Percentiles rank a stretch among this genome's conserved stretches.
Conservation (phyloP, 1,140 invertebrate species). For the Trichomalopsis sarcophagae region DNA sequence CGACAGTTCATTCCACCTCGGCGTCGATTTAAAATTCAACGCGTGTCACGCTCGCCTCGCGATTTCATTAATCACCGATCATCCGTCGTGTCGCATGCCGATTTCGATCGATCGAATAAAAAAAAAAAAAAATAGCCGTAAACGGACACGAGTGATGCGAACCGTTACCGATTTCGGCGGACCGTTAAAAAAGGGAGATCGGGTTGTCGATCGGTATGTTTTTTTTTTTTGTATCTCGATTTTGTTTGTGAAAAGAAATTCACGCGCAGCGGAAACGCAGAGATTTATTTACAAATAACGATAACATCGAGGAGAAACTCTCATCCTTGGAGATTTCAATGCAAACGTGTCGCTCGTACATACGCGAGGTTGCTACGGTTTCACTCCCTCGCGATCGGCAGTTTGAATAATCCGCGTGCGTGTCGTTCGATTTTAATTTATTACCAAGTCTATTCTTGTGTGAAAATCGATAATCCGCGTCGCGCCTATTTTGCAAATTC, state of each 20-base stretch:
- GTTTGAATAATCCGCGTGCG: background rate
- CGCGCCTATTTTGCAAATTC: background rate
- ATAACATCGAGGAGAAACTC: constrained; percentile 17
- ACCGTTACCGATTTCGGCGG: background rate
- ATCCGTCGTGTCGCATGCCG: background rate
- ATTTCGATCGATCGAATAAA: background rate
- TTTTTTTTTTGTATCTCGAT: too few species aligned
- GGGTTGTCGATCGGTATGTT: too few species aligned
- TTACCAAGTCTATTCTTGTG: too few species aligned
- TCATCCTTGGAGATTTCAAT: constrained; percentile 41
- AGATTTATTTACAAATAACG: background rate
- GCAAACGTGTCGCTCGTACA: background rate
- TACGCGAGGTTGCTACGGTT: too few species aligned
- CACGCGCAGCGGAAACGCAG: constrained; percentile 35
- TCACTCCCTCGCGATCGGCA: background rate
- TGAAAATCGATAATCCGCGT: background rate
- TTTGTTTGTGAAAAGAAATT: background rate
- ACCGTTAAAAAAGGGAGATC: too few species aligned
- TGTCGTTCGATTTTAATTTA: too few species aligned
- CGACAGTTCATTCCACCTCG: background rate
- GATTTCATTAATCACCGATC: too few species aligned
- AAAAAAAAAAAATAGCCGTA: background rate
- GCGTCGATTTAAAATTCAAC: background rate
- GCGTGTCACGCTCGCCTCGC: background rate
- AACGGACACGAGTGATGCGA: too few species aligned